Evolutionary conservation across 2,888 invertebrate genomes (phyloP).

Genomic region (Tholera decimalis): DNA sequence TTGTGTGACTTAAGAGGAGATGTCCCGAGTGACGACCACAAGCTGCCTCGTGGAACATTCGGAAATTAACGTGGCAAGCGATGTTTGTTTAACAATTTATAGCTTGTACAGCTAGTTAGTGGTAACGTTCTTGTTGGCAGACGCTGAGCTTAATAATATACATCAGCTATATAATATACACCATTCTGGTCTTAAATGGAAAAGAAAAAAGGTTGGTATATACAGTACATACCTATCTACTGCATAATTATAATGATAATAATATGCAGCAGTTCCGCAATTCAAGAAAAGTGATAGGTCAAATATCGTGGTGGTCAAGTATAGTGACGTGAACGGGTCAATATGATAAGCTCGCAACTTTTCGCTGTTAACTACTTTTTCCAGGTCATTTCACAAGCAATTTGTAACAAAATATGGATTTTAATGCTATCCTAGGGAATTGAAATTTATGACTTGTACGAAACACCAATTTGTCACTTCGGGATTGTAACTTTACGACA

Average conservation of each 20-base stretch:
- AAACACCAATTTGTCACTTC: neutral
- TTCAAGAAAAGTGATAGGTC: neutral
- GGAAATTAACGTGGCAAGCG: neutral
- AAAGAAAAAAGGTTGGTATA: no score
- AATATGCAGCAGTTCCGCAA: no score
- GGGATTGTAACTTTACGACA: neutral
- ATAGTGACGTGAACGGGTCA: neutral
- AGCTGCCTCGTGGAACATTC: neutral
- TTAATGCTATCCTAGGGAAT: neutral
- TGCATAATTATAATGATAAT: no score
- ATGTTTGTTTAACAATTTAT: constrained; percentile 21
- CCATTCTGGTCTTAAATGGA: no score
- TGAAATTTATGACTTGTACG: neutral
- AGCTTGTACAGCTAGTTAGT: constrained; percentile 20
- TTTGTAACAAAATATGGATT: neutral
- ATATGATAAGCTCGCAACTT: neutral
- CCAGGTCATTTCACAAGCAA: neutral
- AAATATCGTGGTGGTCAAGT: neutral
- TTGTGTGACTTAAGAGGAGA: no score
- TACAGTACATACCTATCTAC: no score
- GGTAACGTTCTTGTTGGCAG: constrained; percentile 13
- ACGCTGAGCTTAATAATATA: neutral
- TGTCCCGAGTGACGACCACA: no score
- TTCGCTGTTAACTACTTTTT: neutral
- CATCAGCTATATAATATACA: no score